A percentile compares a stretch with the other conserved stretches of the same genome.
Conservation (phyloP, 2,113 vertebrate species). For the Chaenogobius annularis region DNA sequence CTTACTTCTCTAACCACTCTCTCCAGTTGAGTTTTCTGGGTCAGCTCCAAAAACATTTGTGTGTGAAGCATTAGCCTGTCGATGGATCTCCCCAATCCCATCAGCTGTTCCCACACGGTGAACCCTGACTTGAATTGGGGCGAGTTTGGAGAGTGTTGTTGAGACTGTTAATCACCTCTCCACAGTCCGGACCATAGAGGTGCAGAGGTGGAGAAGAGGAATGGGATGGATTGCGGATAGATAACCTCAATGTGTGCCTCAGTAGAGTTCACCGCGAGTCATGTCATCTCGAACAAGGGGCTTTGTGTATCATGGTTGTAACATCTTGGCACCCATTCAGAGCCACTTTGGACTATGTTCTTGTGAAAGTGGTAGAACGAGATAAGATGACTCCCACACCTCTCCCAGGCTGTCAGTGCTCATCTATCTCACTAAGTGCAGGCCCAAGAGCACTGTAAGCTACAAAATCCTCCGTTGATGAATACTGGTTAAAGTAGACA, state of each 20-base stretch:
- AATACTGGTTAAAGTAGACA: constrained; percentile 57
- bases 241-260: constrained; percentile 8
- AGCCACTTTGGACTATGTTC: constrained; percentile 7
- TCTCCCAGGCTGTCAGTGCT: constrained; percentile 3
- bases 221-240: constrained; percentile 25
- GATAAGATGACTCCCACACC: background rate
- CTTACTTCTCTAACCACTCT: background rate
- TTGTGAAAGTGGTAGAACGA: constrained; percentile 13
- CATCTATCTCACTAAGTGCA: constrained; percentile 28
- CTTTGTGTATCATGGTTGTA: background rate
- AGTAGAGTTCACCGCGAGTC: background rate
- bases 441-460: constrained; percentile 31
- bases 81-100: background rate
- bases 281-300: background rate
- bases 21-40: background rate
- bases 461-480: constrained; percentile 70
- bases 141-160: constrained; percentile 5
- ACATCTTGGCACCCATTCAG: constrained; percentile 1
- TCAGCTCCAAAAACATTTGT: background rate
- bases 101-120: constrained; percentile 13
- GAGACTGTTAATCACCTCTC: constrained; percentile 23
- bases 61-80: background rate
- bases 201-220: constrained; percentile 24
- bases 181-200: constrained; percentile 26
- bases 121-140: constrained; percentile 10